Base-by-base conservation (phyloP, 2,797 vertebrate genomes). In the Selene dorsalis region DNA sequence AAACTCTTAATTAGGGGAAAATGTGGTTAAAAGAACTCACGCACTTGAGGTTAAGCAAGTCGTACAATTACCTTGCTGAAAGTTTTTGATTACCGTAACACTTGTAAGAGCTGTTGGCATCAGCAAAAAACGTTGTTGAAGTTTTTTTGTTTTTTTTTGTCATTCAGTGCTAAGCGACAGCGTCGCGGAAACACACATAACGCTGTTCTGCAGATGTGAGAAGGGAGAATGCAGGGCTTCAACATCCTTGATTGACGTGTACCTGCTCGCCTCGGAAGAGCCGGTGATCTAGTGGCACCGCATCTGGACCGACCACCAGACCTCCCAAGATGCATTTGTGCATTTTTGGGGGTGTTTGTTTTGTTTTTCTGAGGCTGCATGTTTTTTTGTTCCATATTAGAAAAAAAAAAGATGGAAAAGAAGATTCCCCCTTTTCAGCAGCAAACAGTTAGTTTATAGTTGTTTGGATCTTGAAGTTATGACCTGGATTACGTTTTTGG, bases 1-100 rank as follows among this genome's bases (percentile, higher is more conserved):
- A 79, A 41, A 41, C 41, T 80, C 50, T 43, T 69, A 70, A 82
- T 79, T 55, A 73, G 66, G 58, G 69, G 77, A 32, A 78, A 83
- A 87, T 81, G 83, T 45, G 74, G 58, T 79, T 10, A 64, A 52
- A 67, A 39, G 18, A 63, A 55, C 26, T 62, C 28, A 56, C 1
- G 45, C 58, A 41, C 50, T 17, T 35, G 60, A 30, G 72, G 67
- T 61, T 22, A 3, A 73, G 67, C 17, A 28, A 73, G 66, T 80
- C 52, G 39, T 5, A 26, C 63, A 48, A 79, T 77, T 74, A 69
- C 56, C 69, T 71, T 9, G 17, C 69, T 69, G 75, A 83, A 78
- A 26, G 68, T 26, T 79, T 65, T 58, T 73, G 56, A 80, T 67
- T 65, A 77, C 64, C 39, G 1, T 57, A 53, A 65, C 59, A 17